These are phyloP conservation scores for Pocota personata DNA, from an alignment of 2,888 invertebrate genomes.

Conservation along the genomic window DNA sequence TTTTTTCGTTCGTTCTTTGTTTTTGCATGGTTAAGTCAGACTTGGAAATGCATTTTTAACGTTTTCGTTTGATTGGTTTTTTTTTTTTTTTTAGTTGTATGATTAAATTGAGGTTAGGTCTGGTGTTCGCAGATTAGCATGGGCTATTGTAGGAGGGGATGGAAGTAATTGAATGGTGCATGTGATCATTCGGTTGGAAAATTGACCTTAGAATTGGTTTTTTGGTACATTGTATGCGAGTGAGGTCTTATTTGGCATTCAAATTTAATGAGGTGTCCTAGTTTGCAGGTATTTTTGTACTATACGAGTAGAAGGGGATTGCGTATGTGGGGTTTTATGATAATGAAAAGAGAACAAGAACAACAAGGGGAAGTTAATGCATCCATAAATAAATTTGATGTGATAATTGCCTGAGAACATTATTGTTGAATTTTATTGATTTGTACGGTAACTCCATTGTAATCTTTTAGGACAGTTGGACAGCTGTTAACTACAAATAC, in stretches of 20 bases:
- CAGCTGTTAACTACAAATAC: too few relatives aligned
- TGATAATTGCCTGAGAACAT: background rate
- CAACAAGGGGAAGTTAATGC: background rate
- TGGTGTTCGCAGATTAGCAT: conserved; percentile 1
- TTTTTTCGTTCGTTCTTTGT: conserved; percentile 31
- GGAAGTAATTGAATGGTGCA: conserved; percentile 50
- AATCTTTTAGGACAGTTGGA: background rate
- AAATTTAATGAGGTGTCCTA: conserved; percentile 51
- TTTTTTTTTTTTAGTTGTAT: background rate
- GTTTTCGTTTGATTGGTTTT: conserved; percentile 24
- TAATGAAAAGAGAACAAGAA: background rate
- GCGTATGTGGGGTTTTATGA: background rate
- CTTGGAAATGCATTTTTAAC: conserved; percentile 31
- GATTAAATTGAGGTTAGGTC: conserved; percentile 46
- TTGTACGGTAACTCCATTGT: background rate
- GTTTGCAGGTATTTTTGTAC: background rate
- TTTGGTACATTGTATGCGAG: conserved; percentile 38
- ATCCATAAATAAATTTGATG: background rate
- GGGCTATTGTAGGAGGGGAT: background rate
- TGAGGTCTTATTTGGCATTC: conserved; percentile 41
- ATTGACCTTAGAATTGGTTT: conserved; percentile 57
- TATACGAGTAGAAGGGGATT: background rate
- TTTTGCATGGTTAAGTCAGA: conserved; percentile 46
- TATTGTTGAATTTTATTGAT: background rate
- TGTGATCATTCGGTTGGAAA: conserved; percentile 57